Base-by-base conservation (phyloP, 2,888 invertebrate species). In the Metopia argyrocephala region DNA sequence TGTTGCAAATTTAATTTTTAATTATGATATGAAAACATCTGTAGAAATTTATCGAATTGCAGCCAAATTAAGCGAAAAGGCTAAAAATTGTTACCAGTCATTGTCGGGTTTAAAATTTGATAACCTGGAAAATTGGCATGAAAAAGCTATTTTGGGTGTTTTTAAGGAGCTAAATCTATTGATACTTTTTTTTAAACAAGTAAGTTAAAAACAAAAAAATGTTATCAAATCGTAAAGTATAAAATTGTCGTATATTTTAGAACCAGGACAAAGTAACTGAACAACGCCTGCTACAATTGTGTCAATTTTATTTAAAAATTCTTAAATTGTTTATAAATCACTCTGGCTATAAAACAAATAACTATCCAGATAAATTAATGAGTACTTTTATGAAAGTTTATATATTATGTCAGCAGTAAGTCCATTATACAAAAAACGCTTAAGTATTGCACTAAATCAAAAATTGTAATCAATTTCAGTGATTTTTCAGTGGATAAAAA, bases 261-360 rank as follows among this genome's bases (percentile, higher is more conserved):
- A n/a, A n/a, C n/a, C n/a, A n/a, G n/a, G n/a, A n/a, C n/a, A n/a
- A n/a, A n/a, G n/a, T n/a, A n/a, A n/a, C n/a, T n/a, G n/a, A n/a
- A n/a, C n/a, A n/a, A n/a, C n/a, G n/a, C n/a, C 66, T 76, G 21
- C n/a, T 79, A 23, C 70, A 76, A 27, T 46, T 79, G 12, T 48
- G 48, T 4, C 66, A 79, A 21, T 79, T 79, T 71, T 76, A 76
- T 66, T 68, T 76, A 18, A 79, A 79, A 62, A 27, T 76, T 21
- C 27, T 79, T 2, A 76, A 48, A 56, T 25, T 79, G 20, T 15
- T 79, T 9, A 57, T 62, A 9, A 54, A 71, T 15, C 31, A 76
- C 27, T 54, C 21, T 0, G 38, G 65, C 4, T 7, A 59, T 23
- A 18, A 28, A 28, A n/a, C 28, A 1, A 28, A 62, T 12, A n/a